Evolutionary conservation across 2,113 vertebrate genomes (phyloP).

Genomic region (Hippocampus zosterae): DNA sequence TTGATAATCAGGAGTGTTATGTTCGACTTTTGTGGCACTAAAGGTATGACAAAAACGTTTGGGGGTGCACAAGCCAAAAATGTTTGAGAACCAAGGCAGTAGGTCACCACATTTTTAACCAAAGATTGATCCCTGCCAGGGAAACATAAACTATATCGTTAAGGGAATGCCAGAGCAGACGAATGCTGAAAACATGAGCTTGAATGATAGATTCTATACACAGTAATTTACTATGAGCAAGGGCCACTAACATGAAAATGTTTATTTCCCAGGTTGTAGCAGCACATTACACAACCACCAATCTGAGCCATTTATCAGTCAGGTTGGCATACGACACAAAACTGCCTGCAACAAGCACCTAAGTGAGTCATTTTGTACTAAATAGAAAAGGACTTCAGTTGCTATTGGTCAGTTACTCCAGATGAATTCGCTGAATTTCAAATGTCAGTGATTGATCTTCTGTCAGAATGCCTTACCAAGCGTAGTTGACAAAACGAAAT

Average conservation of each 20-base stretch:
- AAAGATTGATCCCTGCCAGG: neutral
- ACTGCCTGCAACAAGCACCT: conserved; percentile 12
- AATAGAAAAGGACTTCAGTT: conserved; percentile 21
- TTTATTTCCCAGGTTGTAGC: neutral
- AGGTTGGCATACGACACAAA: conserved; percentile 14
- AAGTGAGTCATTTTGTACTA: conserved; percentile 15
- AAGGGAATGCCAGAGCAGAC: neutral
- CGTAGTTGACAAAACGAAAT: no score
- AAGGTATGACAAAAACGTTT: no score
- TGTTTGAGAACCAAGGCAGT: no score
- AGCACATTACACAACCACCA: neutral
- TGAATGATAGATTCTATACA: neutral
- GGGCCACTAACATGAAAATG: neutral
- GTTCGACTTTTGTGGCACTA: no score
- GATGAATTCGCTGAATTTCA: neutral
- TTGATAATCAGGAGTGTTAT: no score
- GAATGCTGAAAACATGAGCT: neutral
- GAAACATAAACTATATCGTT: neutral
- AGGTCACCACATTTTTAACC: neutral
- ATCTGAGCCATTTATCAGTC: neutral
- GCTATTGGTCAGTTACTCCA: conserved; percentile 1
- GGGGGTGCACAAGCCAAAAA: no score
- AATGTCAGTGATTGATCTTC: neutral
- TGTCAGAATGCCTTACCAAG: neutral
- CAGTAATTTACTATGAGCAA: neutral